phyloP scores from a whole-genome alignment of 37 sponge, comb jelly and placozoan species.

The Aplysina aerophoba region DNA sequence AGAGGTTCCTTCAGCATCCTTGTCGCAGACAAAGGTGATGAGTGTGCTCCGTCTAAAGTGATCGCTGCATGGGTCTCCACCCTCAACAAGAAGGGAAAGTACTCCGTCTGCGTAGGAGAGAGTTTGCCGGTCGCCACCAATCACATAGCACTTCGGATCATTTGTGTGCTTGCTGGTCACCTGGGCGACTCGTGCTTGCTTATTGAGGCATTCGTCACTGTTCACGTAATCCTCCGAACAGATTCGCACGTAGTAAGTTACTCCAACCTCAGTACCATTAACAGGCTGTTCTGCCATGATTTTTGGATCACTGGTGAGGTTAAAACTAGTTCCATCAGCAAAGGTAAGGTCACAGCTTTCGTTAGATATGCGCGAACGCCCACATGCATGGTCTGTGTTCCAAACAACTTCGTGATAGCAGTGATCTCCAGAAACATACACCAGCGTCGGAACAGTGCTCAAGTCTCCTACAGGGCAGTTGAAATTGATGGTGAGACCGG shows the following conservation, averaged over 20 bases:
- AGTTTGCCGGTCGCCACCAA: constrained; percentile 41
- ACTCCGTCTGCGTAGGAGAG: constrained; percentile 63
- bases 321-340: neutral
- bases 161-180: constrained; percentile 26
- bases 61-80: constrained; percentile 63
- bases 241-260: constrained; percentile 39
- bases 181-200: neutral
- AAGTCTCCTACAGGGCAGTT: constrained; percentile 31
- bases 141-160: constrained; percentile 30
- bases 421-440: neutral
- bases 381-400: constrained; percentile 33
- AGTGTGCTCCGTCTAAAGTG: constrained; percentile 56
- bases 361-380: neutral
- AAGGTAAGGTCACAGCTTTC: neutral
- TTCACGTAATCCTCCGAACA: constrained; percentile 31
- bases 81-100: constrained; percentile 50
- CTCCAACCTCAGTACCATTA: neutral
- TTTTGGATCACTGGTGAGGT: constrained; percentile 6
- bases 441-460: neutral
- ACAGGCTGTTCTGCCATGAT: neutral
- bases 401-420: constrained; percentile 7
- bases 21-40: constrained; percentile 64
- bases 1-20: constrained; percentile 1
- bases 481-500: constrained; percentile 6
- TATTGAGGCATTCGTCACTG: constrained; percentile 16